Percentiles rank a stretch among this genome's conserved stretches.
Evolutionary conservation across 2,888 invertebrate species (phyloP).

Genomic region (Volucella zonaria): DNA sequence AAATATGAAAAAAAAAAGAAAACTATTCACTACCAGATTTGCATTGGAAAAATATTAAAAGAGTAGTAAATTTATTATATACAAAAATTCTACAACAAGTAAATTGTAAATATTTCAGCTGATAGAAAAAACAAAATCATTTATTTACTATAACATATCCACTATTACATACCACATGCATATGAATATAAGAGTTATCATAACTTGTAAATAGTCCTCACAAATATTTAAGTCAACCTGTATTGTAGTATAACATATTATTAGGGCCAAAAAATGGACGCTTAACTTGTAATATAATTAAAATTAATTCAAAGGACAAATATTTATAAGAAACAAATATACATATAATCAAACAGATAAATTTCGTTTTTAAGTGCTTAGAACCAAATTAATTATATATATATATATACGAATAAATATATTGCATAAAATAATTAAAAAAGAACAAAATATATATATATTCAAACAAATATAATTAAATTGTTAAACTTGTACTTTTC

Average conservation of each 20-base stretch:
- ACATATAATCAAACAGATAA: slow-evolving; percentile 38
- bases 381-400: slow-evolving; percentile 23
- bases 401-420: background rate
- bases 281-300: slow-evolving; percentile 66
- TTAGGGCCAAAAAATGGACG: slow-evolving; percentile 67
- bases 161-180: background rate
- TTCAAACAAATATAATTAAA: slow-evolving; percentile 52
- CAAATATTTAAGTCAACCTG: slow-evolving; percentile 26
- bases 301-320: slow-evolving; percentile 23
- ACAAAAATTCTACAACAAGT: background rate
- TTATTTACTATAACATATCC: background rate
- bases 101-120: background rate
- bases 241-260: slow-evolving; percentile 37
- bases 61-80: background rate
- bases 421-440: slow-evolving; percentile 41
- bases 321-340: slow-evolving; percentile 23
- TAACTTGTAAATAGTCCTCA: slow-evolving; percentile 57
- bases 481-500: slow-evolving; percentile 54
- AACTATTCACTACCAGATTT: background rate
- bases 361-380: slow-evolving; percentile 58
- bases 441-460: slow-evolving; percentile 11
- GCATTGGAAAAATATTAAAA: background rate
- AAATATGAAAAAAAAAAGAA: too few species aligned
- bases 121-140: background rate
- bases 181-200: slow-evolving; percentile 11